Conservation (phyloP, 1,140 invertebrate genomes). For the Drosophila watanabei region DNA sequence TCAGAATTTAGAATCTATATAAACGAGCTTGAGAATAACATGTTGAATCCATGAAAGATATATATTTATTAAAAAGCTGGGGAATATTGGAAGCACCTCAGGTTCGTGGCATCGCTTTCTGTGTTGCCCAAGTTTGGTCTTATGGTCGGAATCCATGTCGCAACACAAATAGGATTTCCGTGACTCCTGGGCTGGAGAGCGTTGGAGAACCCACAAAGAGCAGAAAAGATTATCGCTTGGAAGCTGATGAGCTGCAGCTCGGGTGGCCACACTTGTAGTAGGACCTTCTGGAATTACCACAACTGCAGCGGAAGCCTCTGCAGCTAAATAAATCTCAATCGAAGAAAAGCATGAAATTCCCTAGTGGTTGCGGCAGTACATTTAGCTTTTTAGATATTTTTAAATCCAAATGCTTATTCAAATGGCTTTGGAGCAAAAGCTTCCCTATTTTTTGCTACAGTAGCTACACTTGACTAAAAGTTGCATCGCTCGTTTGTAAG, state of each 20-base stretch:
- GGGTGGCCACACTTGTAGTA: neutral
- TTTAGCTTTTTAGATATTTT: conserved; percentile 10
- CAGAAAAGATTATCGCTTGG: neutral
- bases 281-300: neutral
- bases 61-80: too few species aligned
- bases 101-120: neutral
- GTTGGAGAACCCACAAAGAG: neutral
- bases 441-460: conserved; percentile 64
- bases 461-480: conserved; percentile 50
- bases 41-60: neutral
- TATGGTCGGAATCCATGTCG: conserved; percentile 49
- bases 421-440: conserved; percentile 50
- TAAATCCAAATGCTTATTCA: conserved; percentile 52
- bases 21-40: neutral
- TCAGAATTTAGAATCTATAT: neutral
- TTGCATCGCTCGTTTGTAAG: conserved; percentile 64
- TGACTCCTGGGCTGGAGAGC: neutral
- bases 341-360: neutral
- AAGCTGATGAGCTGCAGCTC: neutral
- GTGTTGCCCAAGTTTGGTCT: conserved; percentile 24
- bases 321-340: neutral
- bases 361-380: neutral
- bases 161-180: conserved; percentile 42
- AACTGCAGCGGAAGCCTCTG: neutral
- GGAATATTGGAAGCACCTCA: neutral